Conservation (phyloP, 2,888 invertebrate genomes). For the Cerastis rubricosa region DNA sequence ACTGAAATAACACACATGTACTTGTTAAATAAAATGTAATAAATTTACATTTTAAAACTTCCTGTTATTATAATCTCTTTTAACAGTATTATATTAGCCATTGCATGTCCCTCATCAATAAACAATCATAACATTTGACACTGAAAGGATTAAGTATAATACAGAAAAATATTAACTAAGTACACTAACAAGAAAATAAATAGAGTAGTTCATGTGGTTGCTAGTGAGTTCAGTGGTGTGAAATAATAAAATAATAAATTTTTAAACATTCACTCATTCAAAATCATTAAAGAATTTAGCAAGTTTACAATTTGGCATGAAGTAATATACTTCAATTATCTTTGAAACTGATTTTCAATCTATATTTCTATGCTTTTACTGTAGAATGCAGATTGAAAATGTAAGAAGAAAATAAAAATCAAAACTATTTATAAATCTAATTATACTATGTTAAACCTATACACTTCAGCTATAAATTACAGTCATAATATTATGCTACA, state of each 20-base stretch:
- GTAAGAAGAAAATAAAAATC: slow-evolving; percentile 72
- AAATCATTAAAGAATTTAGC: slow-evolving; percentile 58
- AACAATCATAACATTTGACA: slow-evolving; percentile 75
- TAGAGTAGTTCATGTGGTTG: slow-evolving; percentile 62
- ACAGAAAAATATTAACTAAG: slow-evolving; percentile 61
- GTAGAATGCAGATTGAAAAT: slow-evolving; percentile 78
- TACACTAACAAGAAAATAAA: slow-evolving; percentile 67
- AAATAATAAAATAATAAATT: slow-evolving; percentile 61
- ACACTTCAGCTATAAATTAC: slow-evolving; percentile 75
- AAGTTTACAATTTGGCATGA: slow-evolving; percentile 75
- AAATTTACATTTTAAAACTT: slow-evolving; percentile 82
- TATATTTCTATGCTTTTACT: slow-evolving; percentile 70
- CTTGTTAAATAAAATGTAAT: slow-evolving; percentile 85
- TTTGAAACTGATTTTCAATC: slow-evolving; percentile 72
- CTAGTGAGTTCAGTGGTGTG: slow-evolving; percentile 39
- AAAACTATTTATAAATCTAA: slow-evolving; percentile 73
- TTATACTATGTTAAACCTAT: slow-evolving; percentile 75
- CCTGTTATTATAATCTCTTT: slow-evolving; percentile 82
- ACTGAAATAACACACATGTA: slow-evolving; percentile 73
- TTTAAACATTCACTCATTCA: slow-evolving; percentile 60
- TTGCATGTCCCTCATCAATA: slow-evolving; percentile 81
- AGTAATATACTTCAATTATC: slow-evolving; percentile 79
- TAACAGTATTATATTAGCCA: slow-evolving; percentile 77
- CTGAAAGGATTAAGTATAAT: slow-evolving; percentile 66
- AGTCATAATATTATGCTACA: slow-evolving; percentile 78